phyloP scores from a whole-genome alignment of 1,140 invertebrate genomes.

The Drosophila simulans region DNA sequence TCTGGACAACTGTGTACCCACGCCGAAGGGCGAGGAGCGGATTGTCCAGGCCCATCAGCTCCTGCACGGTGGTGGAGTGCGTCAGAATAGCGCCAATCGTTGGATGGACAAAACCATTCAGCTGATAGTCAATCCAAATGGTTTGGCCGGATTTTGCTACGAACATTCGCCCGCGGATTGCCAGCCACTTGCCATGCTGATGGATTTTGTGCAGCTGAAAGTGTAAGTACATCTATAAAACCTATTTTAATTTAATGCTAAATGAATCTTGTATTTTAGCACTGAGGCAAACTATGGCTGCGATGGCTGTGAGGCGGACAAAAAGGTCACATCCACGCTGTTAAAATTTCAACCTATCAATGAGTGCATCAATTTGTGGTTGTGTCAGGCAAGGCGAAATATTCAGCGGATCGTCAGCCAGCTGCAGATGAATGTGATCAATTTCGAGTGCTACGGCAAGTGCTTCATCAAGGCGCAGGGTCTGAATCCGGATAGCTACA shows the following conservation, averaged over 20 bases:
- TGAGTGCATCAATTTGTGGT: slow-evolving; percentile 23
- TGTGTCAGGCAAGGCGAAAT: slow-evolving; percentile 48
- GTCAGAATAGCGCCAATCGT: slow-evolving; percentile 90
- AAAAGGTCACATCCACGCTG: not conserved
- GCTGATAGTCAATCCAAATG: slow-evolving; percentile 93
- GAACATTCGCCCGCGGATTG: slow-evolving; percentile 97
- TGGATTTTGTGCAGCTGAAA: slow-evolving; percentile 90
- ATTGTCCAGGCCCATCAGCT: slow-evolving; percentile 87
- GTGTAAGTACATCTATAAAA: slow-evolving; percentile 43
- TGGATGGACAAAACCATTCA: slow-evolving; percentile 96
- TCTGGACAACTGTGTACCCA: slow-evolving; percentile 88
- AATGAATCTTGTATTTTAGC: not conserved
- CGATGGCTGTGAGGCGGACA: not conserved
- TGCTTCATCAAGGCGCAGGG: slow-evolving; percentile 91
- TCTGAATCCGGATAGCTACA: slow-evolving; percentile 94
- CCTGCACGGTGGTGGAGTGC: slow-evolving; percentile 89
- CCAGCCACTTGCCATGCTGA: slow-evolving; percentile 92
- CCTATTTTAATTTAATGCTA: not conserved
- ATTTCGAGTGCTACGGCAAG: slow-evolving; percentile 91
- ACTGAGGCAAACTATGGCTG: slow-evolving; percentile 35
- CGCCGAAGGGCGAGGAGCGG: slow-evolving; percentile 67
- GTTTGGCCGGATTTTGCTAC: slow-evolving; percentile 93
- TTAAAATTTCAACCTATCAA: slow-evolving; percentile 24
- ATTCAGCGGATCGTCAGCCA: slow-evolving; percentile 85
- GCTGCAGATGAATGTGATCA: slow-evolving; percentile 90